These are phyloP conservation scores for Oreochromis aureus DNA, from an alignment of 2,113 vertebrate species.

Conservation along the genomic window DNA sequence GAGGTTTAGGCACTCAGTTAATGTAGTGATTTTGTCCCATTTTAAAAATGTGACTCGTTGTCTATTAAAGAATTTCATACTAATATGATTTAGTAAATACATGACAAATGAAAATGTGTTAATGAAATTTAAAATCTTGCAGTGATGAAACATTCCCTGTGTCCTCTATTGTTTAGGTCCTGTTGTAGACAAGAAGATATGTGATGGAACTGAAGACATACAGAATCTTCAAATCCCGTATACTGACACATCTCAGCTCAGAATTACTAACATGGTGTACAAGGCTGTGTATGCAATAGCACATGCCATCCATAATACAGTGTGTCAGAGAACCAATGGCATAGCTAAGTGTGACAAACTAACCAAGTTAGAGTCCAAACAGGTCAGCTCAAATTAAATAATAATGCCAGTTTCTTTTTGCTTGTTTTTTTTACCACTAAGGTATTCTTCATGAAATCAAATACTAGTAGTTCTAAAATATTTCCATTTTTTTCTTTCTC, in stretches of 20 bases:
- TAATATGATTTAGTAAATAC: background rate
- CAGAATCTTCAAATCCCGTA: conserved; percentile 37
- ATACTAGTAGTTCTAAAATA: background rate
- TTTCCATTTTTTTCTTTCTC: background rate
- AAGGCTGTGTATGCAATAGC: conserved; percentile 53
- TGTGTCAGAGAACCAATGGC: too few relatives aligned
- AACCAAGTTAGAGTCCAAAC: conserved; percentile 3
- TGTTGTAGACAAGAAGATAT: background rate
- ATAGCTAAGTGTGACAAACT: conserved; percentile 10
- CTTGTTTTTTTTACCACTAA: background rate
- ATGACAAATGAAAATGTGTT: accelerated
- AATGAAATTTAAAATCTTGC: background rate
- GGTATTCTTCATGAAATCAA: background rate
- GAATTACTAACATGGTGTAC: too few relatives aligned
- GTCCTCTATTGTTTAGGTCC: background rate
- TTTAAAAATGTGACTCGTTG: accelerated
- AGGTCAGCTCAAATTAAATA: conserved; percentile 28
- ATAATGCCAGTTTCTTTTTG: background rate
- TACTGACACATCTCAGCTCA: conserved; percentile 55
- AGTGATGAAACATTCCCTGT: background rate
- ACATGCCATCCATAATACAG: too few relatives aligned
- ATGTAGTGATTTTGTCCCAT: background rate
- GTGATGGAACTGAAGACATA: conserved; percentile 59
- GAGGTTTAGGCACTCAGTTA: background rate
- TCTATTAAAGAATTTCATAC: accelerated